Evolutionary conservation across 2,797 vertebrate genomes (phyloP).

Genomic region (Anniella stebbinsi): DNA sequence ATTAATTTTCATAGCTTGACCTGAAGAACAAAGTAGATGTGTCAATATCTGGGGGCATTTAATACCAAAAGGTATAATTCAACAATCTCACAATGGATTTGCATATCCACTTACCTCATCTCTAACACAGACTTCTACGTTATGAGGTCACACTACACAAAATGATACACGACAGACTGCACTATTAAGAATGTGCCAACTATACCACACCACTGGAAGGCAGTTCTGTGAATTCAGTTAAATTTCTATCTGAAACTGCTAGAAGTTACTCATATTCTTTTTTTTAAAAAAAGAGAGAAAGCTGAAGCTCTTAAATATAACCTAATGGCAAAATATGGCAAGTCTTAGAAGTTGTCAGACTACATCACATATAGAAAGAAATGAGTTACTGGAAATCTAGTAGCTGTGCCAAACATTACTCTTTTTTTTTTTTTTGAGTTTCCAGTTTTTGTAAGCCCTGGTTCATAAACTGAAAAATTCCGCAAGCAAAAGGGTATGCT

Average conservation of each 20-base stretch:
- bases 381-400: neutral
- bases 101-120: neutral
- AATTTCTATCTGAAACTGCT: neutral
- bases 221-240: neutral
- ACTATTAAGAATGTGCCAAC: neutral
- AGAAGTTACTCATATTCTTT: neutral
- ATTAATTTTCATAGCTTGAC: neutral
- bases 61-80: neutral
- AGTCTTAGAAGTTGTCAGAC: neutral
- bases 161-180: neutral
- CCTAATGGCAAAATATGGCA: neutral
- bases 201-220: neutral
- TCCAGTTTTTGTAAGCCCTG: neutral
- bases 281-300: too few species aligned
- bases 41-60: neutral
- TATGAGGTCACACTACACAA: neutral
- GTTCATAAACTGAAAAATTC: neutral
- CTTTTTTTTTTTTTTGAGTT: neutral
- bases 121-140: neutral
- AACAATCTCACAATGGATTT: neutral
- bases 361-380: neutral
- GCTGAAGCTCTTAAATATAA: neutral
- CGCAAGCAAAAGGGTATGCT: neutral
- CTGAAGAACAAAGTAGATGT: neutral
- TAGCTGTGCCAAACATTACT: neutral